Conservation (phyloP, 2,888 invertebrate species). For the Protophormia terraenovae region DNA sequence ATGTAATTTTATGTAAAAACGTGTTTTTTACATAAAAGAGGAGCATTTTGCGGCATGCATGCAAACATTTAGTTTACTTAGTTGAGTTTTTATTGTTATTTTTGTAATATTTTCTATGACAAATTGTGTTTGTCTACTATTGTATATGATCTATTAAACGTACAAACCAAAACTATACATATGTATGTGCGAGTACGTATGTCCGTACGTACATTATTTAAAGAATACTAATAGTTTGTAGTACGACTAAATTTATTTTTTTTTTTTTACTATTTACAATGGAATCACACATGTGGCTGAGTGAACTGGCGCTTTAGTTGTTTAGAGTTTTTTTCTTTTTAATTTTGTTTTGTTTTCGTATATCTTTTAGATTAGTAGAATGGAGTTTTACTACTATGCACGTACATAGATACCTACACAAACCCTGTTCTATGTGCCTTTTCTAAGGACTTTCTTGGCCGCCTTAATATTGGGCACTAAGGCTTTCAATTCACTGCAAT, state of each 20-base stretch:
- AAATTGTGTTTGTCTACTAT: not conserved
- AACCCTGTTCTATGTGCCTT: constrained; percentile 66
- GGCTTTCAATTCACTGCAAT: constrained; percentile 90
- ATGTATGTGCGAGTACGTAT: constrained; percentile 1
- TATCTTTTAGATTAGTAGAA: constrained; percentile 1
- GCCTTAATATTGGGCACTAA: constrained; percentile 95
- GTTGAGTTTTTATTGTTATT: not conserved
- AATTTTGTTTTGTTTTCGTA: not conserved
- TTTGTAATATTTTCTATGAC: not conserved
- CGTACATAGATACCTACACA: constrained; percentile 66
- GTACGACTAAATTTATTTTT: constrained; percentile 25
- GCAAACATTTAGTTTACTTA: not conserved
- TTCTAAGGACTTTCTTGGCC: constrained; percentile 89
- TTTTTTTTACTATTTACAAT: constrained; percentile 59
- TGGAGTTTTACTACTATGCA: constrained; percentile 56
- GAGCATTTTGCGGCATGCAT: not conserved
- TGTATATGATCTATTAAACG: constrained; percentile 41
- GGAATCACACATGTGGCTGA: constrained; percentile 59
- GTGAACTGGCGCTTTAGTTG: constrained; percentile 49
- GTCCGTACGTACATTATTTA: constrained; percentile 39
- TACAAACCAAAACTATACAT: constrained; percentile 18
- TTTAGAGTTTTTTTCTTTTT: constrained; percentile 25
- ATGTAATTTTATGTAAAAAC: constrained; percentile 10
- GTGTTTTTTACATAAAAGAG: constrained; percentile 23
- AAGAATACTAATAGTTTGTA: constrained; percentile 43